These are phyloP conservation scores for Leiothrix lutea DNA, from an alignment of 2,113 vertebrate species.

Conservation along the genomic window DNA sequence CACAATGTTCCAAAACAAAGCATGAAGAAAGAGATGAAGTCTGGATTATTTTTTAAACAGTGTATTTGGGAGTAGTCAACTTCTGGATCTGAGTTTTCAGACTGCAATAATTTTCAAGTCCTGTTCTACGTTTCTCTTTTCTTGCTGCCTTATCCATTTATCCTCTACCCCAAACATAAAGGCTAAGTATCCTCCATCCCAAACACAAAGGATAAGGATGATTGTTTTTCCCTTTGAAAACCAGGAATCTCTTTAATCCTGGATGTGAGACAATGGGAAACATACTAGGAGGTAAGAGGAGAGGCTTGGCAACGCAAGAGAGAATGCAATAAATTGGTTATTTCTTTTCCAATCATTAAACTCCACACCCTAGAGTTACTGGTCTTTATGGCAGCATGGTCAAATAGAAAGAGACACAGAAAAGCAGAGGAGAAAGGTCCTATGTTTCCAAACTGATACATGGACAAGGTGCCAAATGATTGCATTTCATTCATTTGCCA, in stretches of 20 bases:
- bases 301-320: neutral
- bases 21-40: neutral
- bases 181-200: neutral
- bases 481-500: slow-evolving; percentile 32
- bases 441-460: neutral
- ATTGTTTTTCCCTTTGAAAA: neutral
- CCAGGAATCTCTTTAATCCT: neutral
- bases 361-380: neutral
- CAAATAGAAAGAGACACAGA: neutral
- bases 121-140: neutral
- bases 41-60: neutral
- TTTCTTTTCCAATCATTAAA: slow-evolving; percentile 4
- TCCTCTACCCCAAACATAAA: neutral
- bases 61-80: neutral
- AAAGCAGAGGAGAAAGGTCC: neutral
- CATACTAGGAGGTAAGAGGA: neutral
- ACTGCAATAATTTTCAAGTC: neutral
- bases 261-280: neutral
- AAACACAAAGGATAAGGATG: neutral
- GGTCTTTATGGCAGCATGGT: neutral
- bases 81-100: neutral
- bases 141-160: neutral
- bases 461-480: slow-evolving; percentile 1
- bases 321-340: neutral
- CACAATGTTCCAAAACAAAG: neutral